Evolutionary conservation across 1,140 invertebrate species (phyloP), one percentile per base, ranked within the genome.

Genomic region (Drosophila littoralis): DNA sequence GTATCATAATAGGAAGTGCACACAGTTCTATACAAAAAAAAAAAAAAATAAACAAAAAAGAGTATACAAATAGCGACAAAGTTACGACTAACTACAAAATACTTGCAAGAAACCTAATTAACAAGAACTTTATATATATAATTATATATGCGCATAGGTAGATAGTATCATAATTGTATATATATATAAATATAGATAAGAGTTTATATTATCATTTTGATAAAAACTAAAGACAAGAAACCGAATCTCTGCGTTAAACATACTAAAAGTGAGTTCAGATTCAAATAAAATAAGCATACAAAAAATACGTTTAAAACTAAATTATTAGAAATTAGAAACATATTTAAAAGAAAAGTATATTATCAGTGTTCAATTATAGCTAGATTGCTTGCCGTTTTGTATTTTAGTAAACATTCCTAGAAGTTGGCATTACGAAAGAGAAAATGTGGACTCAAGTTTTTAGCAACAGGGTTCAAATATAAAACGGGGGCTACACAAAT

Each of bases 91-190:
- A 74, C 82, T 86, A 86, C 79, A 81, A 88, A 85, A 79, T 86
- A 86, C 83, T 70, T 73, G 79, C 60, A 82, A 81, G 82, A 86
- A 86, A 86, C 83, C 82, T 86, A 86, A 79, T 86, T 86, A 86
- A 86, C 79, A 83, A 86, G 75, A 86, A 60, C 70, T 55, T 69
- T 69, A 61, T 66, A 68, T 64, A 75, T 78, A 59, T 78, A 72
- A n/a, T n/a, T n/a, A n/a, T 72, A 63, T 52, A 15, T 52, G 8
- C 67, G 42, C 54, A 22, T 76, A 77, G 51, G 13, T 64, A 73
- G 64, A 66, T 61, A 67, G 63, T 60, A 60, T 33, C 10, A 45
- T 45, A 45, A 57, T 22, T 22, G 22, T 22, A 2, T 22, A 3
- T 3, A 22, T 22, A 22, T 22, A 22, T 22, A 22, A 3, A 22